Base-by-base conservation (phyloP, 2,113 vertebrate genomes). In the Psilopogon haemacephalus region DNA sequence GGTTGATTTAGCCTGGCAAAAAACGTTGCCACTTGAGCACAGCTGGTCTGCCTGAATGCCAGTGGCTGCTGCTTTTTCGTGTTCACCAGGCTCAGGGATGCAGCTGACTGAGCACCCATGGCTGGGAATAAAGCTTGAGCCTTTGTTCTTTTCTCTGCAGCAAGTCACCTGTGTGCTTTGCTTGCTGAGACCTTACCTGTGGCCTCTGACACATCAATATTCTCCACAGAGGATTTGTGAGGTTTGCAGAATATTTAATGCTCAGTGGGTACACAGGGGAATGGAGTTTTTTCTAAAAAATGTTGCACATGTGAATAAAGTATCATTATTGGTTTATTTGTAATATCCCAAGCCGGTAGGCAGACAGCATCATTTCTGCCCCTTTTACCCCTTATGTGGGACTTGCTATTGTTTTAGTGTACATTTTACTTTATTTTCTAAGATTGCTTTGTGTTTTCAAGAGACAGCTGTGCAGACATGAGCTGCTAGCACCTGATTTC, bases 401-500 rank as follows among this genome's bases (percentile, higher is more conserved):
- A 76, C 75, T 92, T 88, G 50, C 59, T 65, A 20, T 88, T 94
- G 48, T 71, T 94, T 94, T 54, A 40, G 12, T 30, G 55, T 78
- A 68, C 73, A 37, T 83, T 82, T 86, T 79, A 65, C 44, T 81
- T 76, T 92, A 48, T 88, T 94, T 85, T 84, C 69, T 89, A 76
- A 67, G 35, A 8, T 67, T 11, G 35, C 69, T 81, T 7, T 33
- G 37, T 76, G 59, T 91, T 95, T 96, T 95, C 63, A 77, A 86
- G 93, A 90, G 86, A 80, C 68, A 80, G 64, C 44, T 93, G 67
- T 81, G 68, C 67, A 90, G 87, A 91, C 82, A 58, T 85, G 73
- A 85, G n/a, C 62, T 91, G 77, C 80, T 44, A 56, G 80, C 68
- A 95, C 72, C 83, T 80, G 71, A 81, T 93, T 90, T 74, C 83